Evolutionary conservation across 1,140 invertebrate genomes (phyloP).

Genomic region (Sinella curviseta): DNA sequence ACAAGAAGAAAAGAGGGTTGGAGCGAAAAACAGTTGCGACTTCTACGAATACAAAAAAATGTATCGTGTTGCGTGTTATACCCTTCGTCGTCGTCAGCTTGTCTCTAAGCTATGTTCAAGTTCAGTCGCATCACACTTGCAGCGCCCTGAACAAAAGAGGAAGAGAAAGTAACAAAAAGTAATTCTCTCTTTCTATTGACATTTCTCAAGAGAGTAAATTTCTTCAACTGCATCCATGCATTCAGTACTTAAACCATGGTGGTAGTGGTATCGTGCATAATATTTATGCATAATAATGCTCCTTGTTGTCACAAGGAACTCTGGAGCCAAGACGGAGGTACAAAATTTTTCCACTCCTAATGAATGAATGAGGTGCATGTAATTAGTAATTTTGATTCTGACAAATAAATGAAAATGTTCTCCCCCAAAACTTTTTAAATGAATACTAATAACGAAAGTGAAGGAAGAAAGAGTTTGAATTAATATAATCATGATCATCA

Average conservation of each 20-base stretch:
- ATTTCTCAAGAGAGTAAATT: constrained; percentile 1
- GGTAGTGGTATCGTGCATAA: no score
- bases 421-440: background rate
- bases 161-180: background rate
- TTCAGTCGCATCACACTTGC: background rate
- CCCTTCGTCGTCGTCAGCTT: no score
- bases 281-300: background rate
- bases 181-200: background rate
- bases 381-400: constrained; percentile 27
- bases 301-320: no score
- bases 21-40: background rate
- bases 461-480: background rate
- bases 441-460: background rate
- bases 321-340: background rate
- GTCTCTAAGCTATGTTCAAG: no score
- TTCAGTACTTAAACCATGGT: background rate
- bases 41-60: no score
- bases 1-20: no score
- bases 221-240: constrained; percentile 20
- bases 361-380: constrained; percentile 8
- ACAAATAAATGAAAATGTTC: constrained; percentile 15
- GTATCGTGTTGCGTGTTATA: background rate
- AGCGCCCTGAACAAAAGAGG: no score
- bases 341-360: background rate
- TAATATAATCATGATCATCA: no score